These are phyloP conservation scores for Meriones unguiculatus DNA, from an alignment of 2,113 vertebrate species.

Conservation along the genomic window DNA sequence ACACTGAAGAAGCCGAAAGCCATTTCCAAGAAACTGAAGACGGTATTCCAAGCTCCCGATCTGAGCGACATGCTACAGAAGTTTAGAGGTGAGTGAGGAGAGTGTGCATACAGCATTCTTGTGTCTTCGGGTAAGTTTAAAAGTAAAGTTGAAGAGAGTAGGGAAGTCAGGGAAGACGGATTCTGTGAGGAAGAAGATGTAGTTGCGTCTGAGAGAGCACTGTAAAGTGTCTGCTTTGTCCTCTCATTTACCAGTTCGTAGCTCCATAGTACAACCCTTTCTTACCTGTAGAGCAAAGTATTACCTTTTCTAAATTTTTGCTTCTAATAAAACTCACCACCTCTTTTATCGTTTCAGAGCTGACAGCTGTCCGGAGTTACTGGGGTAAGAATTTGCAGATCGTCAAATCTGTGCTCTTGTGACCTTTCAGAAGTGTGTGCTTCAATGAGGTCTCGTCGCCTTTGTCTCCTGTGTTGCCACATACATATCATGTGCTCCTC, in stretches of 20 bases:
- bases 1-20: constrained; percentile 61
- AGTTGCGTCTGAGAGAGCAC: neutral
- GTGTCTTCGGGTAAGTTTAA: neutral
- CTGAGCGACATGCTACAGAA: constrained; percentile 36
- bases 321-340: constrained; percentile 19
- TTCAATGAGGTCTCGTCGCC: neutral
- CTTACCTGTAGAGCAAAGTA: neutral
- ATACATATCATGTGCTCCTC: neutral
- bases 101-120: neutral
- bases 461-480: neutral
- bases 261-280: neutral
- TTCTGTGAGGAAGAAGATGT: neutral
- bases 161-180: neutral
- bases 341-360: constrained; percentile 75
- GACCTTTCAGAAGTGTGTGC: neutral
- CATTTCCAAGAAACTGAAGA: constrained; percentile 41
- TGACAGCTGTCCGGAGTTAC: constrained; percentile 57
- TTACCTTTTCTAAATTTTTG: neutral
- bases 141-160: neutral
- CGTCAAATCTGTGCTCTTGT: constrained; percentile 8
- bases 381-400: constrained; percentile 75
- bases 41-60: constrained; percentile 5
- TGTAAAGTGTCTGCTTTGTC: neutral
- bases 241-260: neutral
- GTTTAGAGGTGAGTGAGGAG: constrained; percentile 56